Base-by-base conservation (phyloP, 2,888 invertebrate species). In the Deilephila porcellus region DNA sequence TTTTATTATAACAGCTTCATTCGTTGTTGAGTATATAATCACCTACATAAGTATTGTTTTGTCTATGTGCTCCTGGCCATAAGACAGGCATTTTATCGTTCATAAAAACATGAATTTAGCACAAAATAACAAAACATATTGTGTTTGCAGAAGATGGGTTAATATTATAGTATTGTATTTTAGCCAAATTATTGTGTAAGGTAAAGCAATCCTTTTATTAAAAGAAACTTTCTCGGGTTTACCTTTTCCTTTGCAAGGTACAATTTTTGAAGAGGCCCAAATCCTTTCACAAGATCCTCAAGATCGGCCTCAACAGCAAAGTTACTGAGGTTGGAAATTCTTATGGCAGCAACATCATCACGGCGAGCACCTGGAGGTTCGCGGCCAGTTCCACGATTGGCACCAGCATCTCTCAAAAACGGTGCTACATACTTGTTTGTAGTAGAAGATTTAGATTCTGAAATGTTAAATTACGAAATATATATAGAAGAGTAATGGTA, bases 301-400 rank as follows among this genome's bases (percentile, higher is more conserved):
- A 99, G 95, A 95, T 99, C 99, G 17, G 97, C 96, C 88, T 99
- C 99, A 3, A 97, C 97, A 72, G 99, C 99, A 78, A 98, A 99
- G 90, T 99, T 99, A 4, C 99, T 99, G 71, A 99, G 95, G 93
- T 99, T 99, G 17, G 99, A 99, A 78, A 99, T 99, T 81, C 99
- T 97, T 82, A 99, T 98, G 19, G 99, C 99, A 3, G 98, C 97
- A 3, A 97, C 96, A 83, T 98, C 98, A 80, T 98, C 98, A 29
- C 97, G 96, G 70, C 97, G 96, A 89, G 95, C 97, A 95, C 82
- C 96, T 91, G 89, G 98, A 95, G 81, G 95, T 87, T 84, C 97
- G 90, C 91, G 91, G 1, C 88, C 97, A 89, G 82, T 97, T 94
- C 90, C 89, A 64, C 98, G 96, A 76, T 97, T 97, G 32, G 96